Percentiles rank a stretch among this genome's conserved stretches.
Evolutionary conservation across 2,797 vertebrate species (phyloP).

Genomic region (Rhynchotus rufescens): DNA sequence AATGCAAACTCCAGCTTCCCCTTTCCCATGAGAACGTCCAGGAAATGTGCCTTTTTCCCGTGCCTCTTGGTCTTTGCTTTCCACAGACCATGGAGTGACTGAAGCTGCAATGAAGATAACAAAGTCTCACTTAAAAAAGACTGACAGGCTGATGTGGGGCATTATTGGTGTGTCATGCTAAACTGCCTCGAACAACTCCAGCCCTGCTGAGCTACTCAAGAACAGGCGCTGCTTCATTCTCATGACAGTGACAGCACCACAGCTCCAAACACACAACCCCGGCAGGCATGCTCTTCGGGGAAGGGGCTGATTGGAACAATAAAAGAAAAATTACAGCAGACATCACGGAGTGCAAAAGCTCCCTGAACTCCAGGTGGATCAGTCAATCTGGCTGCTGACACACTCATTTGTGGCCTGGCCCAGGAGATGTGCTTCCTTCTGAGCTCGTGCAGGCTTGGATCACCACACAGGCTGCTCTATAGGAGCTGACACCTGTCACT

Average conservation of each 20-base stretch:
- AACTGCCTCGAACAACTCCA: neutral
- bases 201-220: neutral
- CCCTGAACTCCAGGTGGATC: neutral
- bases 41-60: neutral
- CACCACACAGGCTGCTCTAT: neutral
- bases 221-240: neutral
- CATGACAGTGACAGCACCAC: neutral
- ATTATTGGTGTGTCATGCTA: neutral
- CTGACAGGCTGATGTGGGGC: neutral
- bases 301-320: neutral
- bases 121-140: neutral
- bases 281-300: neutral
- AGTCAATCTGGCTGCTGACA: neutral
- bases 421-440: neutral
- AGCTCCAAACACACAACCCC: neutral
- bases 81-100: neutral
- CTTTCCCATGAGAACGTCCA: neutral
- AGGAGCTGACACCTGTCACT: neutral
- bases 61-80: neutral
- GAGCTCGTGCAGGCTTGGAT: fast-evolving
- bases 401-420: neutral
- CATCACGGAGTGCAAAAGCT: fast-evolving
- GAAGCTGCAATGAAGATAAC: neutral
- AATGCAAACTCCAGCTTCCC: neutral
- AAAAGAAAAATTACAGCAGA: neutral